phyloP scores from a whole-genome alignment of 2,888 invertebrate genomes.

The Caenorhabditis virilis region DNA sequence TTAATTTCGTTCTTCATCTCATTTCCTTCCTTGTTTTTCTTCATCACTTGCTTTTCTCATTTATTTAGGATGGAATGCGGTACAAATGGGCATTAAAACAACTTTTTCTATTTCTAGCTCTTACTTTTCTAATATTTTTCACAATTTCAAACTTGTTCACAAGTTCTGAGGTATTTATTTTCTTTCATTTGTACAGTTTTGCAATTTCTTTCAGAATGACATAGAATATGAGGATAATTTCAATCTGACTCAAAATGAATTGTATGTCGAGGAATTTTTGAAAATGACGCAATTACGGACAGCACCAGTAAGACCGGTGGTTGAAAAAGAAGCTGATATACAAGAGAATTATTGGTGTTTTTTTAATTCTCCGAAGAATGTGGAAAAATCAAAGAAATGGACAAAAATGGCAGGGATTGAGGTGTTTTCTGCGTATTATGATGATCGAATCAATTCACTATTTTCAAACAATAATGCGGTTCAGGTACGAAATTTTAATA shows the following conservation, averaged over 20 bases:
- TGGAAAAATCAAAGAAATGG: conserved; percentile 28
- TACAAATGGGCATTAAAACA: not conserved
- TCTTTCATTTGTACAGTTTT: not conserved
- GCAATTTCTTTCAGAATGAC: not conserved
- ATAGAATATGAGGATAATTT: conserved; percentile 18
- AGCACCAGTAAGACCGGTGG: conserved; percentile 43
- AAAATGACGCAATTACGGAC: conserved; percentile 21
- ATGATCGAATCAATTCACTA: conserved; percentile 54
- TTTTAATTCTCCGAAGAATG: conserved; percentile 8
- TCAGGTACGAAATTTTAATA: conserved; percentile 36
- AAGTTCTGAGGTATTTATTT: not conserved
- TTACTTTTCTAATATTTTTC: conserved; percentile 1
- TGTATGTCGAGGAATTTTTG: conserved; percentile 27
- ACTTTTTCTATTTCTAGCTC: not conserved
- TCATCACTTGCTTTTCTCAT: too few relatives aligned
- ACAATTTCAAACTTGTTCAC: not conserved
- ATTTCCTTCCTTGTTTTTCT: too few relatives aligned
- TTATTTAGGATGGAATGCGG: too few relatives aligned
- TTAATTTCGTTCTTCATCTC: not conserved
- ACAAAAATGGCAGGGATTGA: conserved; percentile 39
- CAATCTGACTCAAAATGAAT: conserved; percentile 14
- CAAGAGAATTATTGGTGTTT: conserved; percentile 45
- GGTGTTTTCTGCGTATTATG: conserved; percentile 63
- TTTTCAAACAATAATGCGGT: conserved; percentile 46
- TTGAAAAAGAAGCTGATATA: conserved; percentile 29